Evolutionary conservation across 2,113 vertebrate genomes (phyloP).

Genomic region (Petrocephalus microphthalmus): DNA sequence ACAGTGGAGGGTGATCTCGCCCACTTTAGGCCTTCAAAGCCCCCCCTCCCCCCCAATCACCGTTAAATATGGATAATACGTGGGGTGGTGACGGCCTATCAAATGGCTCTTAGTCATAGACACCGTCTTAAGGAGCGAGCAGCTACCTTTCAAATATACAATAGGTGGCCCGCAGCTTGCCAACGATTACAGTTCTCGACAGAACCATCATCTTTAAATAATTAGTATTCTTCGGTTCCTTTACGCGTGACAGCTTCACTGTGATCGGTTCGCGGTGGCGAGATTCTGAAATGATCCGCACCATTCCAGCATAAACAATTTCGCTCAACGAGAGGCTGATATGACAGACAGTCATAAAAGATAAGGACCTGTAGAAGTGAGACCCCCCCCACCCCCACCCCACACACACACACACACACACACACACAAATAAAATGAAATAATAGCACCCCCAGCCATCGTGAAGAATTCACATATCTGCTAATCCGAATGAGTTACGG

Average conservation of each 20-base stretch:
- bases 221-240: not conserved
- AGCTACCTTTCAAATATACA: not conserved
- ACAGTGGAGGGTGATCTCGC: not conserved
- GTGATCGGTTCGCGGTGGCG: not conserved
- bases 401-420: no score
- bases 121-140: no score
- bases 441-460: not conserved
- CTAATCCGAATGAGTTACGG: conserved; percentile 23
- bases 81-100: not conserved
- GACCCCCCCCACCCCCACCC: no score
- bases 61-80: not conserved
- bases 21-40: not conserved
- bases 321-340: not conserved
- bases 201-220: not conserved
- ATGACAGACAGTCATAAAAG: not conserved
- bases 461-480: no score
- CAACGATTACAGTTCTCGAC: not conserved
- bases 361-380: not conserved
- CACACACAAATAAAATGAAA: not conserved
- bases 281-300: not conserved
- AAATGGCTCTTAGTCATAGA: not conserved
- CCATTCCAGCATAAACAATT: not conserved
- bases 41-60: not conserved
- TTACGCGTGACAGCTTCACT: not conserved
- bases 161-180: not conserved